Conservation (phyloP, 2,797 vertebrate genomes). For the Notolabrus celidotus region DNA sequence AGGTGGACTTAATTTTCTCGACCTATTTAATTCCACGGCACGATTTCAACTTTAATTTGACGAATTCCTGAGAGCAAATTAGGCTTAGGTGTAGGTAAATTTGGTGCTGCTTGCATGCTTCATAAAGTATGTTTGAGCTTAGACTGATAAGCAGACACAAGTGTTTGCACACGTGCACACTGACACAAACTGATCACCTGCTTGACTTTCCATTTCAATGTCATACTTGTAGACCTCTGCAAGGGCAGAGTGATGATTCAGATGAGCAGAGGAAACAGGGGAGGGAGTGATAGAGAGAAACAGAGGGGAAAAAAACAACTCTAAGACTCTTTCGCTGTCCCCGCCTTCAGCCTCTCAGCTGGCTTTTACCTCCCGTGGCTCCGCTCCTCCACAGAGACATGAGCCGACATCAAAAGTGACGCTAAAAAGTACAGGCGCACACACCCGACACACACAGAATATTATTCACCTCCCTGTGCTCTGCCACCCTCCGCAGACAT, state of each 20-base stretch:
- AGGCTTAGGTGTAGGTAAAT: slow-evolving; percentile 25
- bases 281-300: slow-evolving; percentile 35
- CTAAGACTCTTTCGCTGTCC: slow-evolving; percentile 52
- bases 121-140: background rate
- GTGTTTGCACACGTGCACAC: background rate
- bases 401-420: slow-evolving; percentile 72
- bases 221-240: slow-evolving; percentile 34
- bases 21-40: slow-evolving; percentile 59
- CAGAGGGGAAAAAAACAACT: slow-evolving; percentile 37
- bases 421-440: slow-evolving; percentile 44
- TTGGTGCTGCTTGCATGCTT: background rate
- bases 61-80: slow-evolving; percentile 46
- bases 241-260: slow-evolving; percentile 51
- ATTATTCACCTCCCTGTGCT: slow-evolving; percentile 59
- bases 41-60: slow-evolving; percentile 47
- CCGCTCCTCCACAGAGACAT: slow-evolving; percentile 62
- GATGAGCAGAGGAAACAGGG: slow-evolving; percentile 21
- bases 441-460: slow-evolving; percentile 17
- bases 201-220: slow-evolving; percentile 57
- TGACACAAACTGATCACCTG: slow-evolving; percentile 42
- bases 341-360: slow-evolving; percentile 64
- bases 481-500: slow-evolving; percentile 51
- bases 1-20: slow-evolving; percentile 53
- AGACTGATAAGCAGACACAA: slow-evolving; percentile 12
- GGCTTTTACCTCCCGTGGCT: slow-evolving; percentile 64